Evolutionary conservation across 64 coral and sea anemone genomes (phyloP).

Genomic region (Astreopora myriophthalma): DNA sequence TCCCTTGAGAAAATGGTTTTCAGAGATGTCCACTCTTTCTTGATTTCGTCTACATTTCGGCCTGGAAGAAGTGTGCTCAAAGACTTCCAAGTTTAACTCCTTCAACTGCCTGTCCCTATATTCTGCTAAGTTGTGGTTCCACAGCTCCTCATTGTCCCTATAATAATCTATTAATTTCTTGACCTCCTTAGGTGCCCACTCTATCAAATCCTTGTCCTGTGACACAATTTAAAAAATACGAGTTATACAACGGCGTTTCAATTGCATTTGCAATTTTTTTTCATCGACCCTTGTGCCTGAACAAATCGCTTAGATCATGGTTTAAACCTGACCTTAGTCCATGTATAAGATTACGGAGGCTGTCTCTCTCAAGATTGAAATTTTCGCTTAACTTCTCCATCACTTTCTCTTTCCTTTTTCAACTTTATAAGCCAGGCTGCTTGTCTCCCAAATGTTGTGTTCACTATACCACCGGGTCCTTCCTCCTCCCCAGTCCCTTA

Average conservation of each 20-base stretch:
- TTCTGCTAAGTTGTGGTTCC: constrained; percentile 51
- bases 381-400: constrained; percentile 37
- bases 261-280: not conserved
- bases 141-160: constrained; percentile 56
- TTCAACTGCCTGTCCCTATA: constrained; percentile 44
- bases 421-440: not conserved
- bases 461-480: too few species aligned
- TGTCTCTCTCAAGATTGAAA: constrained; percentile 18
- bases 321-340: constrained; percentile 57
- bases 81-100: constrained; percentile 56
- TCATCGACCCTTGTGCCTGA: not conserved
- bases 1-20: constrained; percentile 49
- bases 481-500: too few species aligned
- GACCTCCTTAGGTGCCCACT: constrained; percentile 44
- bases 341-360: constrained; percentile 48
- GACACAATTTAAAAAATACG: constrained; percentile 1
- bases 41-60: constrained; percentile 46
- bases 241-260: not conserved
- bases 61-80: constrained; percentile 16
- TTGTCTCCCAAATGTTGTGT: constrained; percentile 10
- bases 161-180: constrained; percentile 67
- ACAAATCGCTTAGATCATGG: not conserved
- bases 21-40: constrained; percentile 60
- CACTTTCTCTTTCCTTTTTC: constrained; percentile 4
- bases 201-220: constrained; percentile 32